Evolutionary conservation across 2,888 invertebrate genomes (phyloP).

Genomic region (Amiota mariae): DNA sequence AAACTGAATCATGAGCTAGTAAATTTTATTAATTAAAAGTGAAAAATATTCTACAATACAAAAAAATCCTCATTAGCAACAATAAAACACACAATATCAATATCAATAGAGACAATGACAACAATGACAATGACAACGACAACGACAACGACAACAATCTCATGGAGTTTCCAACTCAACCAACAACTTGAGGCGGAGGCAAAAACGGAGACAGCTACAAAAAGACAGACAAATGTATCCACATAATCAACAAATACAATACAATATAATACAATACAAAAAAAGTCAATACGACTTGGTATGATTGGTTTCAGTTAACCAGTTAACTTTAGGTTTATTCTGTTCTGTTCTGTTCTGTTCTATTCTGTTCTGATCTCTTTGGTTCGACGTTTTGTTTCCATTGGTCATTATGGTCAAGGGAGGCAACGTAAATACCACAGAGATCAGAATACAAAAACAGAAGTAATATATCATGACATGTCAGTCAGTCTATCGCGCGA

Average conservation of each 20-base stretch:
- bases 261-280: neutral
- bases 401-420: slow-evolving; percentile 3
- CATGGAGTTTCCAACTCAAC: slow-evolving; percentile 57
- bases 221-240: slow-evolving; percentile 22
- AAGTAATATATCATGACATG: slow-evolving; percentile 26
- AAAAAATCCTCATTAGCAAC: slow-evolving; percentile 10
- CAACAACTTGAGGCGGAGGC: slow-evolving; percentile 20
- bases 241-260: slow-evolving; percentile 48
- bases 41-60: slow-evolving; percentile 35
- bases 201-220: slow-evolving; percentile 8
- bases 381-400: slow-evolving; percentile 22
- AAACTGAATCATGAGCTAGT: slow-evolving; percentile 50
- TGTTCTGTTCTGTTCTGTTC: slow-evolving; percentile 23
- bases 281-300: slow-evolving; percentile 39
- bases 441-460: slow-evolving; percentile 1
- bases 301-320: slow-evolving; percentile 25
- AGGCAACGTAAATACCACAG: neutral
- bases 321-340: slow-evolving; percentile 4
- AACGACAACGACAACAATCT: slow-evolving; percentile 42
- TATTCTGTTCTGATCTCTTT: slow-evolving; percentile 45
- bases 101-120: too few species aligned
- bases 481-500: neutral
- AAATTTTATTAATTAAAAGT: slow-evolving; percentile 61
- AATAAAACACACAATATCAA: too few species aligned
- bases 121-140: slow-evolving; percentile 29